Evolutionary conservation across 2,888 invertebrate genomes (phyloP), one percentile per base, ranked within the genome.

Genomic region (Metopia argyrocephala): DNA sequence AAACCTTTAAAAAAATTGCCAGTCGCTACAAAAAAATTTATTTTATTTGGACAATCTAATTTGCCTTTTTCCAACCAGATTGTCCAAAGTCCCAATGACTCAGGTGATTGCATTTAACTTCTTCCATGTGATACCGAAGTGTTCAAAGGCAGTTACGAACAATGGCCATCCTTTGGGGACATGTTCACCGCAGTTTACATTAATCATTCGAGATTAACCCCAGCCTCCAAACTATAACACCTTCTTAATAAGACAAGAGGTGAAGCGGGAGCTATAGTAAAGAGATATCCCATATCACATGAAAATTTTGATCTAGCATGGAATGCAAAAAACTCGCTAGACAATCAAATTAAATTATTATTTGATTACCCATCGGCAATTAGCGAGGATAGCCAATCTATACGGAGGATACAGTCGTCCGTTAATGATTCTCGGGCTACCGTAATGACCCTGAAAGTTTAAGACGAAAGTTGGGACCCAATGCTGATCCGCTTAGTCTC

Each of bases 1-100:
- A 57, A n/a, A 57, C 62, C 62, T 64, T 3, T 48, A 48, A 25
- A 48, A 7, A 64, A 12, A 64, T 25, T 48, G 48, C 27, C 27
- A 64, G n/a, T 27, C 5, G 27, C 46, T 46, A 62, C 25, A 48
- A 64, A 64, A 5, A 20, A 64, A 38, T 64, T 46, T 15, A 48
- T 48, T 46, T 27, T 64, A 20, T 48, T 62, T 45, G 25, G 46
- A 45, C 12, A 46, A 62, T 62, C 12, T 64, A 48, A 23, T 15
- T 48, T 64, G n/a, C 48, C 48, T 64, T 48, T 64, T 64, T 64
- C 62, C 62, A 64, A 27, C 62, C 62, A 64, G 48, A 64, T 12
- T n/a, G n/a, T n/a, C n/a, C n/a, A n/a, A n/a, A n/a, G n/a, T n/a
- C n/a, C n/a, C n/a, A n/a, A n/a, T n/a, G n/a, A n/a, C n/a, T n/a